A percentile compares a stretch with the other conserved stretches of the same genome.
phyloP scores from a whole-genome alignment of 2,888 invertebrate species.

The Chymomyza fuscimana region DNA sequence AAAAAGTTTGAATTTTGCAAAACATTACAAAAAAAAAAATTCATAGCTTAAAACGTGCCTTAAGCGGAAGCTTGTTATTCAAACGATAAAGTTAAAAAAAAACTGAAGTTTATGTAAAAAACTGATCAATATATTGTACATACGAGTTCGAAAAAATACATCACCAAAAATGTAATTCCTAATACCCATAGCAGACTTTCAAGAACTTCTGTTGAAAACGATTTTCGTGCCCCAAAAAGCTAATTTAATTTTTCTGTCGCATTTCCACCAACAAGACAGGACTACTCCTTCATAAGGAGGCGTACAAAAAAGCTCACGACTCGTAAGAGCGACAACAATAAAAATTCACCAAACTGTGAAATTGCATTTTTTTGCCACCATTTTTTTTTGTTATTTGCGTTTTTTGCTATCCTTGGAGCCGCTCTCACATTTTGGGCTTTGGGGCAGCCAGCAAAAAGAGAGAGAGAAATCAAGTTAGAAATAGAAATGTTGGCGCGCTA shows the following conservation, averaged over 20 bases:
- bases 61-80: too few species aligned
- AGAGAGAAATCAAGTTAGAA: slow-evolving; percentile 67
- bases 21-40: too few species aligned
- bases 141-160: too few species aligned
- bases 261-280: not conserved
- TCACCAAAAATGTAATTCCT: too few species aligned
- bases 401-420: slow-evolving; percentile 27
- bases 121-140: too few species aligned
- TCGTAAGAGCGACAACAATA: slow-evolving; percentile 70
- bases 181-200: too few species aligned
- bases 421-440: slow-evolving; percentile 3
- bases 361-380: slow-evolving; percentile 66
- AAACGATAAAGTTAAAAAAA: too few species aligned
- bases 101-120: too few species aligned
- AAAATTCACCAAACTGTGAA: slow-evolving; percentile 75
- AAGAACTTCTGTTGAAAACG: too few species aligned
- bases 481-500: slow-evolving; percentile 71
- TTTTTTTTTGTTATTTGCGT: slow-evolving; percentile 13
- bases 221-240: not conserved
- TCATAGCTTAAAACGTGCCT: too few species aligned
- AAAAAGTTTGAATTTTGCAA: too few species aligned
- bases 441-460: too few species aligned
- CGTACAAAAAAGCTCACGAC: slow-evolving; percentile 35
- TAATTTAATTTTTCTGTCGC: not conserved
- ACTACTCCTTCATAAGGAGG: not conserved